Evolutionary conservation across 2,113 vertebrate species (phyloP), one percentile per base, ranked within the genome.

Genomic region (Gambusia affinis): DNA sequence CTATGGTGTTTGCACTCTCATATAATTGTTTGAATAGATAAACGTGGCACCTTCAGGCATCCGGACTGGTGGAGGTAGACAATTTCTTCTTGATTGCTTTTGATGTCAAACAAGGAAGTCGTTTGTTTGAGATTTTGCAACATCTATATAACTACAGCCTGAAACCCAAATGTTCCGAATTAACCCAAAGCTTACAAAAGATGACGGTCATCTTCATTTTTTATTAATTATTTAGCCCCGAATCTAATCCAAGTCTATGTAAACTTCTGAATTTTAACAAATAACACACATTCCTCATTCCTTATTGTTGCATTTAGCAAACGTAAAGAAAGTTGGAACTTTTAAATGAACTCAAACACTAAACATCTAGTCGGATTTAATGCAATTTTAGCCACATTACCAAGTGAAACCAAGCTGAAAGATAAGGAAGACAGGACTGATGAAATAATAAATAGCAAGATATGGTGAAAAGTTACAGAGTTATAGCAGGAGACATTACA

Each of bases 351-450:
- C 51, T 57, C 8, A 54, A 54, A 57, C 17, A n/a, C 19, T n/a
- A 24, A 57, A 57, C 17, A 17, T 47, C 5, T 19, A n/a, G 7
- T 57, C 51, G n/a, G 51, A 57, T 57, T 57, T n/a, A n/a, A 57
- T 24, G 24, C 33, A 44, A 69, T 17, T 57, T 29, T 6, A 70
- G 22, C 42, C 51, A 44, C 28, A 67, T 24, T 44, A 47, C 28
- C 4, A 4, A 63, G 37, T 61, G 35, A 66, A 69, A 66, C n/a
- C 60, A 29, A 62, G 44, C 44, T 29, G 19, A 29, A 15, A 6
- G 28, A 33, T 22, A 63, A 69, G 51, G 66, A 68, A 74, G 54
- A 67, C 60, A 84, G 67, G 51, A 87, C 71, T 70, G 57, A 82
- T 70, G 75, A 82, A 68, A 62, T 67, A 85, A 67, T 30, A 70